Conservation (phyloP, 1,140 invertebrate genomes). For the Subanguina moxae region DNA sequence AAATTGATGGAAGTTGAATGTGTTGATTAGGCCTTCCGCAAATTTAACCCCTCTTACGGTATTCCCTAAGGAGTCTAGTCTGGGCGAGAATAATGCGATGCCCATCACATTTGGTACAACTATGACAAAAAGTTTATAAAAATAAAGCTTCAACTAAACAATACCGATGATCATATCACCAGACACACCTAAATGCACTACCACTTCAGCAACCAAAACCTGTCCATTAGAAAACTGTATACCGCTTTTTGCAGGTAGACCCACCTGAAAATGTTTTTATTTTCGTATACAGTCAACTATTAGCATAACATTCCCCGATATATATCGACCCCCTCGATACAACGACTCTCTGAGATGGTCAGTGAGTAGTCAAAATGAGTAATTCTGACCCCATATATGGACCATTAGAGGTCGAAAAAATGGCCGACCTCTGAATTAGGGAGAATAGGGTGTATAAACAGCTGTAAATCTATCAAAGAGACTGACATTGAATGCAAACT, state of each 20-base stretch:
- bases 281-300: too few species aligned
- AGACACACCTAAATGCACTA: conserved; percentile 63
- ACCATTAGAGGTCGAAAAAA: too few species aligned
- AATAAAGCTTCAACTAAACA: too few species aligned
- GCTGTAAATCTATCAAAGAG: background rate
- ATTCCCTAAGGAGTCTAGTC: conserved; percentile 31
- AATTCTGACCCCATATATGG: too few species aligned
- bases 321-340: too few species aligned
- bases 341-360: background rate
- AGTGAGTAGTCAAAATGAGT: too few species aligned
- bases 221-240: too few species aligned
- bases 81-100: conserved; percentile 30
- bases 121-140: too few species aligned
- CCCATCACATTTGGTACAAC: conserved; percentile 43
- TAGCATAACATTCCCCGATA: too few species aligned
- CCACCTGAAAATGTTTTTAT: conserved; percentile 9
- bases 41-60: conserved; percentile 36
- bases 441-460: too few species aligned
- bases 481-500: conserved; percentile 35
- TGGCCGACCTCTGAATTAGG: too few species aligned
- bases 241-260: conserved; percentile 29
- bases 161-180: conserved; percentile 40
- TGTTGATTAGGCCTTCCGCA: conserved; percentile 24
- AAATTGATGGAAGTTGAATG: conserved; percentile 9
- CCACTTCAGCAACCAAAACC: background rate